Percentiles rank a stretch among this genome's conserved stretches.
Conservation (phyloP, 2,113 vertebrate genomes). For the Scomber japonicus region DNA sequence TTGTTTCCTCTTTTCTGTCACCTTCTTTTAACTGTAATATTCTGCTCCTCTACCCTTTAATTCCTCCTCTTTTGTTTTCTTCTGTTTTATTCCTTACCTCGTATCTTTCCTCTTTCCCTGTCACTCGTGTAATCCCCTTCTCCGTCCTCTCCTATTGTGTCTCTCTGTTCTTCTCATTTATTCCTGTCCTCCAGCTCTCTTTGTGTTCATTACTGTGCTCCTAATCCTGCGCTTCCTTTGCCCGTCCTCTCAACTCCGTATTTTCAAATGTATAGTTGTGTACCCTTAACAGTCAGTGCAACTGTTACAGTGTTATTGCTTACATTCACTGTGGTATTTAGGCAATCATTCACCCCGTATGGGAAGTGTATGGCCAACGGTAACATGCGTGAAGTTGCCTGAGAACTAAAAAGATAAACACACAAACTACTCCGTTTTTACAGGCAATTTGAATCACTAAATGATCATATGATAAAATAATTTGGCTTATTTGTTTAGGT, state of each 20-base stretch:
- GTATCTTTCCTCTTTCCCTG: constrained; percentile 43
- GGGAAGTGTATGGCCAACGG: constrained; percentile 1
- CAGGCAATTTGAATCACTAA: too few species aligned
- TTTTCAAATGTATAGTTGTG: constrained; percentile 52
- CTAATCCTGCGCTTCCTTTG: constrained; percentile 58
- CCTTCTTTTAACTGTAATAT: constrained; percentile 12
- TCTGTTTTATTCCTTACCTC: constrained; percentile 29
- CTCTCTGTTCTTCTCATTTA: constrained; percentile 59
- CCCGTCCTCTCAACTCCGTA: constrained; percentile 38
- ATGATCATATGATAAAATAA: too few species aligned
- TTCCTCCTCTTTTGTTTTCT: constrained; percentile 42
- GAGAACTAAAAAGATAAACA: constrained; percentile 8
- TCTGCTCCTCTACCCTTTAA: constrained; percentile 11
- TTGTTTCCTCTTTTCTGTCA: constrained; percentile 1
- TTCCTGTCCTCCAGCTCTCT: constrained; percentile 65
- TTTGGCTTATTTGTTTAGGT: too few species aligned
- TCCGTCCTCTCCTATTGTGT: constrained; percentile 50
- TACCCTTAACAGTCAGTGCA: constrained; percentile 29
- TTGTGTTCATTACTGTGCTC: constrained; percentile 62
- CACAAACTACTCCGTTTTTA: background rate
- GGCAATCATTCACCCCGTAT: background rate
- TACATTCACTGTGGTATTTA: constrained; percentile 13
- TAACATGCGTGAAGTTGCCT: constrained; percentile 20
- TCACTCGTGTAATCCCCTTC: constrained; percentile 47
- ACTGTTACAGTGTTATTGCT: constrained; percentile 49